Evolutionary conservation across 2,888 invertebrate genomes (phyloP).

Genomic region (Leptura quadrifasciata): DNA sequence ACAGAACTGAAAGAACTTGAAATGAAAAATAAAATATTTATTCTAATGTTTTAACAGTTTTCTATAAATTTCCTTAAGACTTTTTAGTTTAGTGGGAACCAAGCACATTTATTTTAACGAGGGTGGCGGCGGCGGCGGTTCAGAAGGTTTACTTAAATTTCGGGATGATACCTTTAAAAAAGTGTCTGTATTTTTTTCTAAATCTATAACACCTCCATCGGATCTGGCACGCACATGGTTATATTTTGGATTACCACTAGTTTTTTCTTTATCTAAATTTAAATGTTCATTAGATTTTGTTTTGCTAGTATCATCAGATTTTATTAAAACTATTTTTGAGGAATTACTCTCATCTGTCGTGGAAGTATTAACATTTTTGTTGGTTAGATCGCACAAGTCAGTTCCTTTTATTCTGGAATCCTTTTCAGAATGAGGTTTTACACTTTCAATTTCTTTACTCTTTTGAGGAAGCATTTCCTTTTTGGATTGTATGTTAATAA

Average conservation of each 20-base stretch:
- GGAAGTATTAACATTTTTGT: constrained; percentile 30
- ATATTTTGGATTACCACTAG: constrained; percentile 68
- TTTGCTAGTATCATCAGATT: constrained; percentile 14
- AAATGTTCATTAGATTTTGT: constrained; percentile 59
- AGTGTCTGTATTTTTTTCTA: constrained; percentile 50
- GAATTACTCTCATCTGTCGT: not conserved
- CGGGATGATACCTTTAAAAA: constrained; percentile 62
- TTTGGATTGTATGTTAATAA: constrained; percentile 66
- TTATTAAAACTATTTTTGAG: not conserved
- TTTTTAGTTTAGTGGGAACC: not conserved
- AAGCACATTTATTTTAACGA: not conserved
- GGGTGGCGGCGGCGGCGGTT: constrained; percentile 73
- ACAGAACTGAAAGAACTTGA: not conserved
- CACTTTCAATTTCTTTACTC: constrained; percentile 66
- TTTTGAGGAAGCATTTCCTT: constrained; percentile 66
- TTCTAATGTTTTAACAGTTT: not conserved
- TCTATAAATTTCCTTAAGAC: not conserved
- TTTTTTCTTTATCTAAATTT: constrained; percentile 63
- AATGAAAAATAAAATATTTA: constrained; percentile 14
- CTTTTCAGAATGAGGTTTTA: not conserved
- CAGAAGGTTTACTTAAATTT: constrained; percentile 71
- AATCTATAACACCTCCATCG: constrained; percentile 72
- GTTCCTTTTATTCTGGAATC: constrained; percentile 68
- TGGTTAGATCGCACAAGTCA: constrained; percentile 67
- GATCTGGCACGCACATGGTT: constrained; percentile 72